These are phyloP conservation scores for Pseudopipra pipra DNA, from an alignment of 2,113 vertebrate species.

Conservation along the genomic window DNA sequence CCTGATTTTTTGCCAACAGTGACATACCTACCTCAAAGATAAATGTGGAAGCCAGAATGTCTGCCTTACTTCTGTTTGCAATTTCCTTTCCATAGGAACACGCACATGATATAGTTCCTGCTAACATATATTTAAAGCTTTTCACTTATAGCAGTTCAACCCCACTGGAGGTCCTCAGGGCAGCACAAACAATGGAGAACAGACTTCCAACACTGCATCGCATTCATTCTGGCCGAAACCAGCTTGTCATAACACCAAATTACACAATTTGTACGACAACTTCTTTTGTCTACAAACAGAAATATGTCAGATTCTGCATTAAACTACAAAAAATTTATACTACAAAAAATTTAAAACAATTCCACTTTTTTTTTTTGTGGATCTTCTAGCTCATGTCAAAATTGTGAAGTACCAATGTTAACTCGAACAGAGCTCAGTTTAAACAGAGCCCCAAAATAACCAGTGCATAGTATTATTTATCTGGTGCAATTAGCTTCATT, in stretches of 20 bases:
- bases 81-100: constrained; percentile 49
- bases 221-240: background rate
- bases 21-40: constrained; percentile 47
- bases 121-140: constrained; percentile 41
- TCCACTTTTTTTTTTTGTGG: background rate
- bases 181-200: background rate
- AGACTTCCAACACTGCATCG: background rate
- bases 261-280: constrained; percentile 13
- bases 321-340: no score
- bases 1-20: constrained; percentile 47
- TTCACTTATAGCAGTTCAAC: background rate
- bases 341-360: background rate
- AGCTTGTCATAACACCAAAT: constrained; percentile 47
- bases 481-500: background rate
- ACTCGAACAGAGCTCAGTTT: background rate
- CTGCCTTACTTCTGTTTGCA: constrained; percentile 19
- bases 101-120: constrained; percentile 6
- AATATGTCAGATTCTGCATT: background rate
- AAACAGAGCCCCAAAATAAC: background rate
- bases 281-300: constrained; percentile 3
- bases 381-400: constrained; percentile 15
- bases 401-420: background rate
- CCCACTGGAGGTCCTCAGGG: constrained; percentile 30
- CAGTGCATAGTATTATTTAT: background rate
- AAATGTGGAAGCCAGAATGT: constrained; percentile 39